Base-by-base conservation (phyloP, 2,113 vertebrate genomes). In the Phaetusa simplex region DNA sequence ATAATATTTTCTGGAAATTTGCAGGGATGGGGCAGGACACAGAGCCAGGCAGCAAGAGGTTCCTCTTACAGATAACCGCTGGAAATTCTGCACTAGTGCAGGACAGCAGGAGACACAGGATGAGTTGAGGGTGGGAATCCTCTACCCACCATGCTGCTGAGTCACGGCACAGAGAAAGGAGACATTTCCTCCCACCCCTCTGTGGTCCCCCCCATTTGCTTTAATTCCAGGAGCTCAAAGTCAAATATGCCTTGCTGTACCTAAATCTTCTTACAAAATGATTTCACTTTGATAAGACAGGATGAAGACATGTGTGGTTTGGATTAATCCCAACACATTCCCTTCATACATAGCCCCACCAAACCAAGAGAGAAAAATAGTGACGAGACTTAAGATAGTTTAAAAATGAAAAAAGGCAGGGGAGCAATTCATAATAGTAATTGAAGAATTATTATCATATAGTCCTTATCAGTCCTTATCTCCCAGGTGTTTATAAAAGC, bases 181-280 rank as follows among this genome's bases (percentile, higher is more conserved):
- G 45, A 66, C 9, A 20, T 70, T 69, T 87, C 32, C 21, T 91
- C 18, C 52, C 27, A 78, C 47, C 85, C 43, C 17, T 82, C 56
- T 36, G 42, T 8, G 3, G 86, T 64, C 32, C 14, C 32, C 22
- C 40, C 14, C 11, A 5, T 61, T 87, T 85, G 40, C 40, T 32
- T 84, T 74, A 84, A 84, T 89, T 95, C 71, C 64, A 86, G 64
- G 69, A 86, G n/a, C 72, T 89, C 38, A 43, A 71, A 91, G 89
- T 7, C 13, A 88, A 82, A 58, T 26, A 59, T 29, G n/a, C n/a
- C 19, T 86, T 88, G 55, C 80, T 96, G 70, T 91, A 84, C 47
- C 6, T 71, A 67, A 92, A 84, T 78, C 5, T 2, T 87, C 58
- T 72, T 85, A 82, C 22, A 49, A 52, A 91, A 40, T 61, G 1